phyloP scores from a whole-genome alignment of 2,888 invertebrate genomes.

The Andrena bicolor region DNA sequence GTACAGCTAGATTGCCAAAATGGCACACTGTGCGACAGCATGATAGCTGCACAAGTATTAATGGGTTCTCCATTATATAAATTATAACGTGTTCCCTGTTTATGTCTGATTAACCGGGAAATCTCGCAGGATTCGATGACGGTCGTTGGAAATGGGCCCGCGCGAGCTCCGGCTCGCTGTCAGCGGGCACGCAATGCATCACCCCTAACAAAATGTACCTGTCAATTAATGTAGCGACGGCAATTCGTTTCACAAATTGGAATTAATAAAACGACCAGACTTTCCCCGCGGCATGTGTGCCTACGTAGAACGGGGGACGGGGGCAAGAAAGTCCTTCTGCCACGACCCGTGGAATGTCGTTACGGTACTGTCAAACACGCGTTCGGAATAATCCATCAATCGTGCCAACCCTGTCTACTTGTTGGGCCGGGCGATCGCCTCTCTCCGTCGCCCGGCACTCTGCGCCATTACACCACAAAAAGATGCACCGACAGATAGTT shows the following conservation, averaged over 20 bases:
- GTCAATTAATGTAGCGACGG: conserved; percentile 34
- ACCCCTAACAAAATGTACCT: conserved; percentile 5
- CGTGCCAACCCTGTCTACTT: conserved; percentile 45
- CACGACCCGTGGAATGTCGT: conserved; percentile 69
- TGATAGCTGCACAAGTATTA: no score
- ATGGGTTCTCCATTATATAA: background rate
- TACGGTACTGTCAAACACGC: conserved; percentile 74
- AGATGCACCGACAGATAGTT: conserved; percentile 66
- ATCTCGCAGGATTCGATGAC: background rate
- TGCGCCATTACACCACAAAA: conserved; percentile 35
- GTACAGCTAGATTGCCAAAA: no score
- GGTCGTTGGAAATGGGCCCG: background rate
- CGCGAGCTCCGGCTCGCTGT: background rate
- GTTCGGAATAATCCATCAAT: conserved; percentile 76
- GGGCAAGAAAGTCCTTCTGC: conserved; percentile 39
- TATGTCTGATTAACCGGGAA: background rate
- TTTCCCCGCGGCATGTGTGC: conserved; percentile 6
- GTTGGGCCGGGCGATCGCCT: background rate
- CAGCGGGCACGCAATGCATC: conserved; percentile 9
- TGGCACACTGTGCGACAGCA: background rate
- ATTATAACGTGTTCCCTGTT: background rate
- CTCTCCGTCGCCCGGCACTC: conserved; percentile 33
- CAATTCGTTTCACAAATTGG: conserved; percentile 42
- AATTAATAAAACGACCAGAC: conserved; percentile 33
- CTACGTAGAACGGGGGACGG: background rate